These are phyloP conservation scores for Drosophila mayri DNA, from an alignment of 1,140 invertebrate genomes.

Conservation along the genomic window DNA sequence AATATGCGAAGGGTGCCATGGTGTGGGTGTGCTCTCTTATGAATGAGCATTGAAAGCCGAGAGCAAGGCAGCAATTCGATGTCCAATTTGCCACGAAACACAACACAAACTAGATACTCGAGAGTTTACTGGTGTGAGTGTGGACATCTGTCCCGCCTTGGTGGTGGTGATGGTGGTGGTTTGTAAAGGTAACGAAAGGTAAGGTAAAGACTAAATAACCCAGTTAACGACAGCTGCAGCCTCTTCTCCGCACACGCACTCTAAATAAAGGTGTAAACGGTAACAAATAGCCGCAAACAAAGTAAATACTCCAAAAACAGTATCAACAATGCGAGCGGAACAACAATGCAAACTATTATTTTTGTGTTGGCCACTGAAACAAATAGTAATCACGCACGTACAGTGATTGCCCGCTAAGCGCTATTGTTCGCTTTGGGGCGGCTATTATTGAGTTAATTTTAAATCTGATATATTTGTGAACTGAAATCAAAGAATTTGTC, in stretches of 20 bases:
- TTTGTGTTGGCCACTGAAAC: constrained; percentile 35
- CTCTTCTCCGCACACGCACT: constrained; percentile 25
- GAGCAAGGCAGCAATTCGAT: constrained; percentile 27
- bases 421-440: not conserved
- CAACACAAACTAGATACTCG: constrained; percentile 42
- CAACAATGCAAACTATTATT: constrained; percentile 49
- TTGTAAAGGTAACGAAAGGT: constrained; percentile 36
- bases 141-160: constrained; percentile 29
- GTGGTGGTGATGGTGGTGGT: constrained; percentile 48
- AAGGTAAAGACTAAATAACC: constrained; percentile 25
- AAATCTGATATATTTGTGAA: not conserved
- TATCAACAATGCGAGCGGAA: constrained; percentile 24
- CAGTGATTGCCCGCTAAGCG: not conserved
- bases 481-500: no score
- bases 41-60: constrained; percentile 54
- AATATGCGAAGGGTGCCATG: constrained; percentile 32
- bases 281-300: constrained; percentile 26
- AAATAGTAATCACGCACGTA: constrained; percentile 16
- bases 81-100: constrained; percentile 59
- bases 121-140: constrained; percentile 37
- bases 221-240: constrained; percentile 58
- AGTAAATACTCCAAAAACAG: constrained; percentile 15
- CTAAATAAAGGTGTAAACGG: constrained; percentile 32
- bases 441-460: no score
- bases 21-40: constrained; percentile 28